phyloP scores from a whole-genome alignment of 1,140 invertebrate genomes.

The Coelopa frigida region DNA sequence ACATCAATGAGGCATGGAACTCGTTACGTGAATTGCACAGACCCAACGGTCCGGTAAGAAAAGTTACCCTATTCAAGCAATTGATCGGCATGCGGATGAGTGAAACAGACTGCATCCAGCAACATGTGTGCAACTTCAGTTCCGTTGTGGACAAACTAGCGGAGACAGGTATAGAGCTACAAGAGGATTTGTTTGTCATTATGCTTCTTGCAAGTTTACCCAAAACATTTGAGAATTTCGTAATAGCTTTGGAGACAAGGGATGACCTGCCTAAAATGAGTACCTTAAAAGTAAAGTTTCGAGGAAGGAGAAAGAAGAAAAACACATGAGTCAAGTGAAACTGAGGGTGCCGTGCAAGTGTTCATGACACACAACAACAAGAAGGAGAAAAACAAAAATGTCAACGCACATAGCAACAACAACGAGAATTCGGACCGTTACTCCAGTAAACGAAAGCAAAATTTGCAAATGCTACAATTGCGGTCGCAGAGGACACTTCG shows the following conservation, averaged over 20 bases:
- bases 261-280: conserved; percentile 8
- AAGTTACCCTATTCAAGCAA: conserved; percentile 12
- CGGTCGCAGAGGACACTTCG: not conserved
- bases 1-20: conserved; percentile 10
- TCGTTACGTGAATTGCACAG: conserved; percentile 2
- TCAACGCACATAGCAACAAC: not conserved
- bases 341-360: not conserved
- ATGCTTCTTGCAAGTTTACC: conserved; percentile 7
- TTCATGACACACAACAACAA: conserved; percentile 2
- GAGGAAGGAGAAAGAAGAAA: conserved; percentile 12
- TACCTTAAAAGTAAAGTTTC: conserved; percentile 9
- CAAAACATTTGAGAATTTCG: conserved; percentile 13
- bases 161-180: conserved; percentile 9
- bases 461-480: not conserved
- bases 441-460: too few species aligned
- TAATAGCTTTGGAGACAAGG: conserved; percentile 13
- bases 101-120: not conserved
- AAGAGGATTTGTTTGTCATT: conserved; percentile 12
- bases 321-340: not conserved
- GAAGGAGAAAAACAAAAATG: not conserved
- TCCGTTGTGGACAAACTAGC: conserved; percentile 10
- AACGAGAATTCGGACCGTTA: not conserved
- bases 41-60: conserved; percentile 12
- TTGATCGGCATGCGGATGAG: conserved; percentile 8
- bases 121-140: conserved; percentile 6